Percentiles rank a stretch among this genome's conserved stretches.
Evolutionary conservation across 2,797 vertebrate genomes (phyloP).

Genomic region (Graptemys geographica): DNA sequence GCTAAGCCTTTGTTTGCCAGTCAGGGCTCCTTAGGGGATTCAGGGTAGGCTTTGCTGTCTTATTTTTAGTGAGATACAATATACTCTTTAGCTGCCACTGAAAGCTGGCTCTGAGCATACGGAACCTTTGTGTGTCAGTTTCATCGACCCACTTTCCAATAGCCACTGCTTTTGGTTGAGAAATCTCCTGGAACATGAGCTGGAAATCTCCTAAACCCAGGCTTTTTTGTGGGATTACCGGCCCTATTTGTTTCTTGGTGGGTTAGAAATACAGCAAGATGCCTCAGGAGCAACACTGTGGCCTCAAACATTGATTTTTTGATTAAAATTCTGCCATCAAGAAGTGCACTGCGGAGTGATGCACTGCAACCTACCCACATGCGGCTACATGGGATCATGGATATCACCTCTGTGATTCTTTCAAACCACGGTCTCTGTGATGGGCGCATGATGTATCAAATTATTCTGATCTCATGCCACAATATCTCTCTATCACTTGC

Average conservation of each 20-base stretch:
- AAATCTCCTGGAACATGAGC: fast-evolving
- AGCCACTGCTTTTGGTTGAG: not conserved
- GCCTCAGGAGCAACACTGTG: not conserved
- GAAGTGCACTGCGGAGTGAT: not conserved
- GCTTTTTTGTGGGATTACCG: not conserved
- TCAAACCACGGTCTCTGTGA: not conserved
- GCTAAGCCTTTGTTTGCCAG: not conserved
- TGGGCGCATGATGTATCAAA: not conserved
- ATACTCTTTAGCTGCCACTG: not conserved
- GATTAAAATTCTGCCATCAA: not conserved
- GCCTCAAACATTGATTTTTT: not conserved
- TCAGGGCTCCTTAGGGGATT: not conserved
- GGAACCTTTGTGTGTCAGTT: not conserved
- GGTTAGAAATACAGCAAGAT: not conserved
- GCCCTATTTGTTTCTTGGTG: not conserved
- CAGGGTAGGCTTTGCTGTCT: not conserved
- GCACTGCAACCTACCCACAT: not conserved
- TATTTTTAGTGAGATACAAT: not conserved
- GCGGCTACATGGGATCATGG: not conserved
- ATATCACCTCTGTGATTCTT: not conserved
- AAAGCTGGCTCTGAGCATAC: not conserved
- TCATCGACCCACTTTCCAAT: not conserved
- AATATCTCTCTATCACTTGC: not conserved
- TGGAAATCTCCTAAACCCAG: not conserved
- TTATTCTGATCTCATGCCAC: constrained; percentile 27